A percentile compares a stretch with the other conserved stretches of the same genome.
Evolutionary conservation across 2,113 vertebrate species (phyloP).

Genomic region (Podiceps cristatus): DNA sequence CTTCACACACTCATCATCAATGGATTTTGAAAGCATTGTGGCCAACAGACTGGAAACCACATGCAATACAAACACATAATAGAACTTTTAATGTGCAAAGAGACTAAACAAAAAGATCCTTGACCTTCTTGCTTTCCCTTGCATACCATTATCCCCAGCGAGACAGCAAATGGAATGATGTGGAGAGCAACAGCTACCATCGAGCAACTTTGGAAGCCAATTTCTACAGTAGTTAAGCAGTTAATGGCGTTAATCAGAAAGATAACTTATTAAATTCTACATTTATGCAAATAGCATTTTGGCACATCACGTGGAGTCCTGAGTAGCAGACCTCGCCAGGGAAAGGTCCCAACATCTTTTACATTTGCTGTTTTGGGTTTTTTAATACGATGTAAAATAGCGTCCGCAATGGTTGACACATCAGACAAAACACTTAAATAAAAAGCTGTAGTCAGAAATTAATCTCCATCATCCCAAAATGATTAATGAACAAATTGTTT

Average conservation of each 20-base stretch:
- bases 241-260: slow-evolving; percentile 55
- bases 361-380: not conserved
- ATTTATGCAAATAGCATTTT: slow-evolving; percentile 44
- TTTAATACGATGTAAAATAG: not conserved
- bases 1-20: slow-evolving; percentile 64
- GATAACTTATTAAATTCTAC: slow-evolving; percentile 48
- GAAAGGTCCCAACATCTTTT: not conserved
- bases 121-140: slow-evolving; percentile 75
- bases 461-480: not conserved
- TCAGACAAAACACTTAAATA: not conserved
- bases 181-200: slow-evolving; percentile 32
- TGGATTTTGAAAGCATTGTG: slow-evolving; percentile 49
- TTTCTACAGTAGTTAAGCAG: slow-evolving; percentile 65
- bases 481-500: not conserved
- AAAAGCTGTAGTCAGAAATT: not conserved
- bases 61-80: slow-evolving; percentile 65
- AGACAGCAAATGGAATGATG: slow-evolving; percentile 52
- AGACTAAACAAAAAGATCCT: slow-evolving; percentile 66
- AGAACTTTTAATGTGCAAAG: slow-evolving; percentile 73
- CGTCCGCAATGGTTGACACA: rapidly evolving
- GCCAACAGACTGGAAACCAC: slow-evolving; percentile 58
- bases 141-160: slow-evolving; percentile 56
- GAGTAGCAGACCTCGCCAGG: slow-evolving; percentile 27
- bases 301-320: not conserved
- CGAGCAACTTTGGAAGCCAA: slow-evolving; percentile 43